Evolutionary conservation across 2,113 vertebrate species (phyloP), one percentile per base, ranked within the genome.

Genomic region (Coptodon bakossiorum): DNA sequence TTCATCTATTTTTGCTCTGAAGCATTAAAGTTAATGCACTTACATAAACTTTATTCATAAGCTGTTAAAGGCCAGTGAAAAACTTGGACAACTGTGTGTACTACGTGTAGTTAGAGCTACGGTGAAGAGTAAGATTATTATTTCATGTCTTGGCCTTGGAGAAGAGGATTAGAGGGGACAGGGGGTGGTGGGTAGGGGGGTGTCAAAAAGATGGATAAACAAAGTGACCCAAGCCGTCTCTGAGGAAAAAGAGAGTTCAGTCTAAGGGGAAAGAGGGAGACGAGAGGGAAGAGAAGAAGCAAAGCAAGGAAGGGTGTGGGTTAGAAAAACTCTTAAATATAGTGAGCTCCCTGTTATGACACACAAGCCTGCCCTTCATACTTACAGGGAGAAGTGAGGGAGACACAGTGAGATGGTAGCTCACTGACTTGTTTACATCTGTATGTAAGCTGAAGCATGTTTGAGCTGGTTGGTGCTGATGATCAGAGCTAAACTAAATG

Each of bases 281-380:
- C 84, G 57, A 59, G 79, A 83, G 43, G 16, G 48, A 73, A 88
- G 85, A 86, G 80, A 83, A 59, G 88, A 88, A 79, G 92, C 43
- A 80, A 86, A 54, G 86, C 38, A 78, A 73, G 84, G 90, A 93
- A 93, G 95, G 95, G 95, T 89, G 94, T 95, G 92, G 93, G 89
- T 91, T 95, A 89, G 54, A 93, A 94, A 94, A 95, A 94, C 89
- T 71, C 83, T 81, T 83, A 81, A 92, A 90, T 79, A 96, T 96
- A 97, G 94, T 95, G 68, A 87, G 92, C 63, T 71, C 89, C 94
- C 95, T 96, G 96, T 96, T 92, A 93, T 73, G 83, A 92, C 91
- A 89, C 85, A 97, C 96, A 96, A 91, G 91, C 90, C 85, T 81
- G 84, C 91, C 94, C 92, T 97, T 96, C 92, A 96, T 95, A 83